A percentile compares a stretch with the other conserved stretches of the same genome.
Evolutionary conservation across 2,113 vertebrate species (phyloP).

Genomic region (Aix galericulata): DNA sequence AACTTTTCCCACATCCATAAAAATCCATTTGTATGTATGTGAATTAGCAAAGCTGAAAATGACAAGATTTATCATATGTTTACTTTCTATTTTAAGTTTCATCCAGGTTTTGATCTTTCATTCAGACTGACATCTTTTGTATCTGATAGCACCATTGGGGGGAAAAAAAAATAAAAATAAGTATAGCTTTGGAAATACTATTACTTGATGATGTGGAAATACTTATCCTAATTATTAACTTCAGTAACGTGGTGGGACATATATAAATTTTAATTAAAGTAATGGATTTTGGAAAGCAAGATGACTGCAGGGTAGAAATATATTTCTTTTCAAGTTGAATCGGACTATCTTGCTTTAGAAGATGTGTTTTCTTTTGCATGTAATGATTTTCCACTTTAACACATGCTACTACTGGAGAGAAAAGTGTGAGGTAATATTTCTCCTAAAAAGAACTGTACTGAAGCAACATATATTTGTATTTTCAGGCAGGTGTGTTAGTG

Average conservation of each 20-base stretch:
- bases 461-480: background rate
- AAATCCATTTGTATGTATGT: background rate
- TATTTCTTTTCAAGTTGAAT: background rate
- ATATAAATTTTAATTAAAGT: background rate
- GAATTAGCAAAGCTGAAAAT: background rate
- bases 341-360: background rate
- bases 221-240: background rate
- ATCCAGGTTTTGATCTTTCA: background rate
- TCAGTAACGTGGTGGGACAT: background rate
- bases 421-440: background rate
- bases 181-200: background rate
- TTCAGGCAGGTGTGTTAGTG: background rate
- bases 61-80: background rate
- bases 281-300: background rate
- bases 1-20: background rate
- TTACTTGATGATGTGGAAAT: background rate
- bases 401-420: background rate
- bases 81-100: background rate
- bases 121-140: background rate
- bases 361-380: background rate
- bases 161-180: background rate
- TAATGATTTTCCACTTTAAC: background rate
- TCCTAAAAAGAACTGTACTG: background rate
- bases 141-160: background rate
- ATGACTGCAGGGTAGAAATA: background rate